Evolutionary conservation across 2,113 vertebrate species (phyloP).

Genomic region (Passer montanus): DNA sequence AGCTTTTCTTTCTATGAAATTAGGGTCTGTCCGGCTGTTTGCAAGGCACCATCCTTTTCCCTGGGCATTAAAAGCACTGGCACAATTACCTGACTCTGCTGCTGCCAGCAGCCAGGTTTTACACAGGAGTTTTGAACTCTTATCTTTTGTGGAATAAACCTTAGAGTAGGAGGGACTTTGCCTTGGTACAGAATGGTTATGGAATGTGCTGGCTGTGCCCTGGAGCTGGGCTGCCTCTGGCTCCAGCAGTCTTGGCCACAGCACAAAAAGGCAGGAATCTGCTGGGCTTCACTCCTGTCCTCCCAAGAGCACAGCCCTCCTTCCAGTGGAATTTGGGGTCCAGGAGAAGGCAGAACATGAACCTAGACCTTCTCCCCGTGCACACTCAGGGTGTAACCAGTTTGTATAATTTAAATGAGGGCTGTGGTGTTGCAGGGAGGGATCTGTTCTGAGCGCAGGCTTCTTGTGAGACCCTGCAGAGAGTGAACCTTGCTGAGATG

Average conservation of each 20-base stretch:
- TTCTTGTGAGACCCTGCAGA: not conserved
- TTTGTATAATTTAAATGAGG: not conserved
- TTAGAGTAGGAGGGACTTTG: not conserved
- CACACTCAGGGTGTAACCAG: not conserved
- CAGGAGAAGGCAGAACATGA: not conserved
- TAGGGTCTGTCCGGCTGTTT: not conserved
- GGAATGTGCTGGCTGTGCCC: not conserved
- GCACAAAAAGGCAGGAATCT: not conserved
- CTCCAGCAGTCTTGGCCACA: not conserved
- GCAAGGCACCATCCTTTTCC: not conserved
- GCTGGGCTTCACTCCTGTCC: not conserved
- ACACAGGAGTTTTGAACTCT: not conserved
- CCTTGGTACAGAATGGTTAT: not conserved
- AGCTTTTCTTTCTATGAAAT: not conserved
- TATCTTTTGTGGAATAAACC: not conserved
- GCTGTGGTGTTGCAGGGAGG: not conserved
- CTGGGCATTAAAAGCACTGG: not conserved
- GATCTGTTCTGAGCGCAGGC: not conserved
- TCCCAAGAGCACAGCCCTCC: not conserved
- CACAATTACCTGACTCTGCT: not conserved
- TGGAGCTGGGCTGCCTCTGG: not conserved
- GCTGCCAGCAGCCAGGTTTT: not conserved
- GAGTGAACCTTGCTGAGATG: not conserved
- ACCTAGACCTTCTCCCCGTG: not conserved
- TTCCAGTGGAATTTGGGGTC: not conserved